Conservation (phyloP, 2,113 vertebrate genomes). For the Cygnus buccinator region DNA sequence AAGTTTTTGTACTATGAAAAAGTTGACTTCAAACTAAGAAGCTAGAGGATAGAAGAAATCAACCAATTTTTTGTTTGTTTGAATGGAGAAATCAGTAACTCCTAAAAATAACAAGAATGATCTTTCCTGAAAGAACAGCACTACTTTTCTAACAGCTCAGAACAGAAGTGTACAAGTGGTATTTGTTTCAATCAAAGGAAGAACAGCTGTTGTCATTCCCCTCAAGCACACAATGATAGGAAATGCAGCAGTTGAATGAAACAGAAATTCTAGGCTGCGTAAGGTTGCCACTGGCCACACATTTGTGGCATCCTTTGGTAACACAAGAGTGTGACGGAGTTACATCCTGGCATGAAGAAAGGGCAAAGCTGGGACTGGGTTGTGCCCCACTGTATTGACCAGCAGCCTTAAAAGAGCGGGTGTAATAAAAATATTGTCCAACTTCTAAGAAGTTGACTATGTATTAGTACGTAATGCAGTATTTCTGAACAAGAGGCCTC, state of each 20-base stretch:
- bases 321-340: background rate
- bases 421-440: background rate
- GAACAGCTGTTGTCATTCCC: background rate
- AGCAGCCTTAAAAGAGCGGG: background rate
- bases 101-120: background rate
- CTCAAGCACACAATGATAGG: background rate
- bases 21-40: background rate
- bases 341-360: background rate
- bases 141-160: background rate
- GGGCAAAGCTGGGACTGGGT: background rate
- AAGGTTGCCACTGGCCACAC: accelerated
- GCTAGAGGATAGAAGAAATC: background rate
- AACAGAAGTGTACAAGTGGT: background rate
- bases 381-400: background rate
- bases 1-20: background rate
- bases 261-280: background rate
- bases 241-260: background rate
- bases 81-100: background rate
- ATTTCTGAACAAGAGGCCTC: background rate
- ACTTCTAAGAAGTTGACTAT: background rate
- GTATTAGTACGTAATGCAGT: background rate
- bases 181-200: background rate
- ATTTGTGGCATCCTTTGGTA: background rate
- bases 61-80: background rate
- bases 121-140: background rate